Evolutionary conservation across 1,140 invertebrate species (phyloP), one percentile per base, ranked within the genome.

Genomic region (Lineus longissimus): DNA sequence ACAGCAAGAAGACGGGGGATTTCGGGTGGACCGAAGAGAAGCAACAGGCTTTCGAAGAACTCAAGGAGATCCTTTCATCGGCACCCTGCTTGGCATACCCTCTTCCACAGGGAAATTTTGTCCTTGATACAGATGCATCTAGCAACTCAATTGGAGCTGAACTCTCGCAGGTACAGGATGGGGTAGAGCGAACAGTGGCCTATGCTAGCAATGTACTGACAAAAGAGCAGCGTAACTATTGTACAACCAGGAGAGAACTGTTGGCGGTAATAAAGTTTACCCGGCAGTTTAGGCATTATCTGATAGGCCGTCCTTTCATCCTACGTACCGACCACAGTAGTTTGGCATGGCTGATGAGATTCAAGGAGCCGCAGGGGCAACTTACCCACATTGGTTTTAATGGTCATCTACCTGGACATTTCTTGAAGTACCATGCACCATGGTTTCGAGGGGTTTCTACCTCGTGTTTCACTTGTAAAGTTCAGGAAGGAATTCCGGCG

Each of bases 201-300:
- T 77, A 71, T 62, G 65, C 47, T 4, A 74, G 64, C 45, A 59
- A 61, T 2, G 58, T 64, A n/a, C 59, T 76, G 7, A 67, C 56
- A 27, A 55, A 36, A 23, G 19, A 11, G 11, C 17, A 57, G 29
- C 23, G 29, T 7, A 57, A 57, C 9, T 57, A 30, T 23, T 23
- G 30, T n/a, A n/a, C 25, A 57, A 27, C 22, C 6, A 11, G 30
- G 6, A 23, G 27, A n/a, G 55, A 57, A 30, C 25, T 57, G 22
- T 27, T 27, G 11, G 55, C 55, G 7, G 30, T 57, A 9, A 7
- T 57, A n/a, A 25, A n/a, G 7, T 23, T 30, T n/a, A 30, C 30
- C 17, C 11, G 30, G 27, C 55, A 23, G 17, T 57, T 25, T 25
- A 23, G 55, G n/a, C 55, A 23, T 17, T 57, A 57, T n/a, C 29